phyloP scores from a whole-genome alignment of 2,113 vertebrate genomes.

The Amazona vittata region DNA sequence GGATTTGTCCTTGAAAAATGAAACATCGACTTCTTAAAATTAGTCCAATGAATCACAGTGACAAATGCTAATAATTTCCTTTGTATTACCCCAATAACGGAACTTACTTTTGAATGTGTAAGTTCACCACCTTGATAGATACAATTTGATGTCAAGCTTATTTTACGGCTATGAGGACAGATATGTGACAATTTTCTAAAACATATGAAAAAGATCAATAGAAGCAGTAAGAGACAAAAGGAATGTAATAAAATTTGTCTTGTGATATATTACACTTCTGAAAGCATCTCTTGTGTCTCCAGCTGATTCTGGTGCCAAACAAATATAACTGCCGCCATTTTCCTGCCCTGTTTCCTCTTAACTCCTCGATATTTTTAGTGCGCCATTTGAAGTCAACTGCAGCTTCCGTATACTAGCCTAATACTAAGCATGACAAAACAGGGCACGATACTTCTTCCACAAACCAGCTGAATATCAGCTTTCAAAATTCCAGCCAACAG shows the following conservation, averaged over 20 bases:
- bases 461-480: background rate
- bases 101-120: conserved; percentile 21
- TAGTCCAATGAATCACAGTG: conserved; percentile 52
- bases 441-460: background rate
- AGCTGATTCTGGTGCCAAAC: background rate
- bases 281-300: background rate
- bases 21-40: background rate
- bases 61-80: conserved; percentile 61
- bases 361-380: background rate
- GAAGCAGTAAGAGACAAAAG: conserved; percentile 21
- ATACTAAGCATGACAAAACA: background rate
- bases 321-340: conserved; percentile 9
- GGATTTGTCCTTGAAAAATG: conserved; percentile 9
- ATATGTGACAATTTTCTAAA: background rate
- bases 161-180: background rate
- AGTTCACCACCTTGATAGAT: background rate
- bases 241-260: background rate
- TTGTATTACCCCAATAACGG: conserved; percentile 3
- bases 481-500: background rate
- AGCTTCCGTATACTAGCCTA: background rate
- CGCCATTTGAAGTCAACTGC: background rate
- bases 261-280: background rate
- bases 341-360: background rate
- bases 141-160: background rate
- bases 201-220: conserved; percentile 23